Evolutionary conservation across 2,888 invertebrate species (phyloP).

Genomic region (Drosophila melanosoma): DNA sequence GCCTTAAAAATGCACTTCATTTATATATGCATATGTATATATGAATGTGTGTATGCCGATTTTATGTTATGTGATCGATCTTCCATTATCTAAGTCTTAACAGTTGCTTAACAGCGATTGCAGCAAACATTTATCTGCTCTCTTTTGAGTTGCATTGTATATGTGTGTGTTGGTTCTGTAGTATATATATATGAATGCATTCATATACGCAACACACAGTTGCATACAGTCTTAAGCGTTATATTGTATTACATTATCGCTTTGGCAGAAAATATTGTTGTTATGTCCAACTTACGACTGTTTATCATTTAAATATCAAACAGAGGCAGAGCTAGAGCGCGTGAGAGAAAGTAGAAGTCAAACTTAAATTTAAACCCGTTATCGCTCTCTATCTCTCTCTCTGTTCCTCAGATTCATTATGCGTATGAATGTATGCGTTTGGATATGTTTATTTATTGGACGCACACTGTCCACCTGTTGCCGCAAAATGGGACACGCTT

Average conservation of each 20-base stretch:
- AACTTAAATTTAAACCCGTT: slow-evolving; percentile 26
- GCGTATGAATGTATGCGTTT: not conserved
- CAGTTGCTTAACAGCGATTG: slow-evolving; percentile 27
- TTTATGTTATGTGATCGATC: slow-evolving; percentile 17
- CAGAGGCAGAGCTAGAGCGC: slow-evolving; percentile 1
- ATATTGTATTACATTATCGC: slow-evolving; percentile 24
- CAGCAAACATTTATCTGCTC: slow-evolving; percentile 29
- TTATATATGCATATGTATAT: not conserved
- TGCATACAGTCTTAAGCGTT: not conserved
- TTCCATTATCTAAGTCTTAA: slow-evolving; percentile 50
- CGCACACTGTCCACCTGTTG: slow-evolving; percentile 48
- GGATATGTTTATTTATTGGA: not conserved
- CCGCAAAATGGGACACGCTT: slow-evolving; percentile 42
- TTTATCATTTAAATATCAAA: slow-evolving; percentile 58
- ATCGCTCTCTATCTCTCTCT: slow-evolving; percentile 9
- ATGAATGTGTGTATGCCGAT: not conserved
- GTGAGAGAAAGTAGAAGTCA: slow-evolving; percentile 4
- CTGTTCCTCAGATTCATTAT: slow-evolving; percentile 1
- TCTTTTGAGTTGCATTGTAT: slow-evolving; percentile 16
- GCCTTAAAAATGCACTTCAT: slow-evolving; percentile 35
- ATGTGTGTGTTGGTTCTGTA: too few species aligned
- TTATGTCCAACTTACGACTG: slow-evolving; percentile 42
- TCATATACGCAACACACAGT: not conserved
- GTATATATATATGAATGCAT: not conserved
- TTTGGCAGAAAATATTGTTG: slow-evolving; percentile 32